These are phyloP conservation scores for Tyrophagus putrescentiae DNA, from an alignment of 1,140 invertebrate species.

Conservation along the genomic window DNA sequence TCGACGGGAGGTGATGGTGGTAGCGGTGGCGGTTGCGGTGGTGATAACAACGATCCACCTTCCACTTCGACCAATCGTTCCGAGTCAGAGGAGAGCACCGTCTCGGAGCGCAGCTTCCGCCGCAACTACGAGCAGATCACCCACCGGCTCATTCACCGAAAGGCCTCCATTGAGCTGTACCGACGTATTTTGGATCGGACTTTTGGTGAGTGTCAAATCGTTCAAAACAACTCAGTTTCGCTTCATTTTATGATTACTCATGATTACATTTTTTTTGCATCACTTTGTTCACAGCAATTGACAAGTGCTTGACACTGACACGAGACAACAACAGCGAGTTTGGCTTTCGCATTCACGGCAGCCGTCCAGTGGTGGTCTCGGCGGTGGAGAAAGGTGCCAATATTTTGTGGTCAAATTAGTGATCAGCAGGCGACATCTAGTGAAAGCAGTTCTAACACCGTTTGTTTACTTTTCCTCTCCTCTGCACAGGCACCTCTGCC, in stretches of 20 bases:
- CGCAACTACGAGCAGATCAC: conserved; percentile 70
- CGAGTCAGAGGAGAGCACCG: conserved; percentile 48
- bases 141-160: conserved; percentile 72
- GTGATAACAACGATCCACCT: neutral
- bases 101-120: conserved; percentile 67
- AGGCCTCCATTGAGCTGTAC: conserved; percentile 80
- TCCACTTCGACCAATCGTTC: conserved; percentile 18
- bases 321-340: conserved; percentile 69
- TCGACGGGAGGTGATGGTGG: neutral
- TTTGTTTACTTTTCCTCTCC: neutral
- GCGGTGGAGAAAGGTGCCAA: conserved; percentile 54
- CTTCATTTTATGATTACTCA: neutral
- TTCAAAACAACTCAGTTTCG: neutral
- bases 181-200: conserved; percentile 60
- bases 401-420: neutral
- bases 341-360: conserved; percentile 86
- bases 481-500: conserved; percentile 46
- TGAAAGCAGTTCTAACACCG: neutral
- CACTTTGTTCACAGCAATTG: no score
- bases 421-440: neutral
- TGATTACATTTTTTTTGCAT: neutral
- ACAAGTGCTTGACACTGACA: conserved; percentile 49
- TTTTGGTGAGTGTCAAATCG: conserved; percentile 50
- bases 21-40: neutral
- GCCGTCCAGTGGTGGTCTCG: conserved; percentile 83